Evolutionary conservation across 2,113 vertebrate species (phyloP).

Genomic region (Larimichthys polyactis): DNA sequence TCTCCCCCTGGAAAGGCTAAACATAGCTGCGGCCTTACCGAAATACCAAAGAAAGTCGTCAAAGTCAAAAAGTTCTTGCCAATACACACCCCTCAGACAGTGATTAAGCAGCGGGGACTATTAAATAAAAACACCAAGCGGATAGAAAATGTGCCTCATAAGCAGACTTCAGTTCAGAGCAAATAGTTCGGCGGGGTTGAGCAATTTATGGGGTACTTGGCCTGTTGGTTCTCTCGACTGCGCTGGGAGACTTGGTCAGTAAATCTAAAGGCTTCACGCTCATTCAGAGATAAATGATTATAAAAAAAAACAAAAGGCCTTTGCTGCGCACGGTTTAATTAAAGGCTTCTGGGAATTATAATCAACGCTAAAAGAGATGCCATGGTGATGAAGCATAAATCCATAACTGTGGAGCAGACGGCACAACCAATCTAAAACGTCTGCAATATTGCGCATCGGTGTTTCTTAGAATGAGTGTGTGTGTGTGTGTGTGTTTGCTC

Average conservation of each 20-base stretch:
- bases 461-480: conserved; percentile 7
- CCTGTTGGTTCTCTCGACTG: conserved; percentile 38
- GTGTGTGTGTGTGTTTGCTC: conserved; percentile 31
- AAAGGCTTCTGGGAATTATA: conserved; percentile 81
- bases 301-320: conserved; percentile 42
- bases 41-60: conserved; percentile 51
- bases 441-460: conserved; percentile 63
- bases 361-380: conserved; percentile 80
- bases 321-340: conserved; percentile 77
- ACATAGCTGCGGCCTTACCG: conserved; percentile 12
- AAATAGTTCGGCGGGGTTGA: conserved; percentile 51
- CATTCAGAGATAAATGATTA: conserved; percentile 75
- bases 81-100: neutral
- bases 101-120: conserved; percentile 25
- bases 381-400: conserved; percentile 80
- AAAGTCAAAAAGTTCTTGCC: conserved; percentile 33
- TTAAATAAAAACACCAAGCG: conserved; percentile 19
- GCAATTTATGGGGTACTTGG: conserved; percentile 64
- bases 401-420: conserved; percentile 71
- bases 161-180: conserved; percentile 49
- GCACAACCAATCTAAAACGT: conserved; percentile 64
- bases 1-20: conserved; percentile 29
- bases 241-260: conserved; percentile 56
- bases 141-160: conserved; percentile 49
- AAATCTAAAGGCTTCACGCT: conserved; percentile 69